Conservation (phyloP, 2,888 invertebrate species). For the Tinea semifulvella region DNA sequence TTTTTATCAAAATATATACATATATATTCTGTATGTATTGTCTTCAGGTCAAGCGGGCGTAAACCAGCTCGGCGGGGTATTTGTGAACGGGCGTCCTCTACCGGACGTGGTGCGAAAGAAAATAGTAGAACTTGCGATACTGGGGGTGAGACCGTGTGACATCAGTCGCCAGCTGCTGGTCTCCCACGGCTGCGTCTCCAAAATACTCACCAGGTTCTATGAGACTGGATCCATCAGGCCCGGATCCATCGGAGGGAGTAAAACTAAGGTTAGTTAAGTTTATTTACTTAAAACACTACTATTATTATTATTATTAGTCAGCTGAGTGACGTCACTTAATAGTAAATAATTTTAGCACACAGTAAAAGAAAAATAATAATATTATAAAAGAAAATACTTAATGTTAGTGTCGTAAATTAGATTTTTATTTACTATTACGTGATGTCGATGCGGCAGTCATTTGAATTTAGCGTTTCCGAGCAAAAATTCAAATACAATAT, state of each 20-base stretch:
- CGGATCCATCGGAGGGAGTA: constrained; percentile 94
- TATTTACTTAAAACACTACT: background rate
- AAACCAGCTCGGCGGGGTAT: constrained; percentile 96
- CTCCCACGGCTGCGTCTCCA: constrained; percentile 97
- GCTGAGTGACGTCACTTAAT: background rate
- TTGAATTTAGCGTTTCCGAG: too few species aligned
- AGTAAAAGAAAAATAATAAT: too few species aligned
- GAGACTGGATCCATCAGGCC: constrained; percentile 97
- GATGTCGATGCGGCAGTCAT: too few species aligned
- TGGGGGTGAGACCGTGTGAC: constrained; percentile 96
- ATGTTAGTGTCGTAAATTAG: too few species aligned
- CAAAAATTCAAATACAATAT: too few species aligned
- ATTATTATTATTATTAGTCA: background rate
- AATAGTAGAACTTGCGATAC: constrained; percentile 93
- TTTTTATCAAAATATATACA: too few species aligned
- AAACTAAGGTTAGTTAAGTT: constrained; percentile 82
- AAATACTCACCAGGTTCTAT: constrained; percentile 95
- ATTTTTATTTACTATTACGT: too few species aligned
- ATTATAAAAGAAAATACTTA: background rate
- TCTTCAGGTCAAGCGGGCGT: constrained; percentile 92
- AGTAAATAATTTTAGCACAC: too few species aligned
- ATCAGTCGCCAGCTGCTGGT: constrained; percentile 95
- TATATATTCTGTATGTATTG: too few species aligned
- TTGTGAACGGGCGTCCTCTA: constrained; percentile 96
- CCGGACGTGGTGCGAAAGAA: constrained; percentile 93